Evolutionary conservation across 2,797 vertebrate genomes (phyloP).

Genomic region (Trematomus bernacchii): DNA sequence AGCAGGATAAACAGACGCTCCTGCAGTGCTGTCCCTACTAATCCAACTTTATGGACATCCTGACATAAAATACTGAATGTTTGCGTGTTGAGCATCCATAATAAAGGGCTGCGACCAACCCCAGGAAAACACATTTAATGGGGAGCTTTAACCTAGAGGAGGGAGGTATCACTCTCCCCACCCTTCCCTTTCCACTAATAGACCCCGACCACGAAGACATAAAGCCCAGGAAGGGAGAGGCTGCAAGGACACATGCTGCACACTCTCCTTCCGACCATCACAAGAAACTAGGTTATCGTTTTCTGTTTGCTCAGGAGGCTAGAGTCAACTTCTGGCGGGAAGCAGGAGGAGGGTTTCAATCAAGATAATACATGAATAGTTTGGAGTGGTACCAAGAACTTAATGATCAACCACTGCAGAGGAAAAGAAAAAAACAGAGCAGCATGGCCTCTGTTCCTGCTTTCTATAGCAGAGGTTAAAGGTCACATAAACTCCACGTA

Average conservation of each 20-base stretch:
- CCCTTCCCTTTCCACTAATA: slow-evolving; percentile 52
- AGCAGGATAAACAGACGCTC: slow-evolving; percentile 22
- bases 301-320: slow-evolving; percentile 76
- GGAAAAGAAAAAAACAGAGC: slow-evolving; percentile 34
- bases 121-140: slow-evolving; percentile 60
- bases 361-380: slow-evolving; percentile 70
- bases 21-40: slow-evolving; percentile 6
- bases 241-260: slow-evolving; percentile 54
- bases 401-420: slow-evolving; percentile 43
- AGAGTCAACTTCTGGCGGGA: slow-evolving; percentile 58
- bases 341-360: slow-evolving; percentile 63
- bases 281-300: slow-evolving; percentile 45
- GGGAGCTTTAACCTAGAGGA: slow-evolving; percentile 39
- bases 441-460: slow-evolving; percentile 44
- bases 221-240: slow-evolving; percentile 69
- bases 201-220: slow-evolving; percentile 56
- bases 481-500: slow-evolving; percentile 47
- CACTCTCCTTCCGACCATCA: slow-evolving; percentile 59
- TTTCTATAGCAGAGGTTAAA: slow-evolving; percentile 40
- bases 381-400: slow-evolving; percentile 57
- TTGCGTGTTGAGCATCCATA: slow-evolving; percentile 21
- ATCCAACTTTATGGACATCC: slow-evolving; percentile 36
- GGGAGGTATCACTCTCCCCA: slow-evolving; percentile 34
- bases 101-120: slow-evolving; percentile 15
- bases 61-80: slow-evolving; percentile 37